Conservation (phyloP, 2,888 invertebrate species). For the Caenorhabditis sp. region DNA sequence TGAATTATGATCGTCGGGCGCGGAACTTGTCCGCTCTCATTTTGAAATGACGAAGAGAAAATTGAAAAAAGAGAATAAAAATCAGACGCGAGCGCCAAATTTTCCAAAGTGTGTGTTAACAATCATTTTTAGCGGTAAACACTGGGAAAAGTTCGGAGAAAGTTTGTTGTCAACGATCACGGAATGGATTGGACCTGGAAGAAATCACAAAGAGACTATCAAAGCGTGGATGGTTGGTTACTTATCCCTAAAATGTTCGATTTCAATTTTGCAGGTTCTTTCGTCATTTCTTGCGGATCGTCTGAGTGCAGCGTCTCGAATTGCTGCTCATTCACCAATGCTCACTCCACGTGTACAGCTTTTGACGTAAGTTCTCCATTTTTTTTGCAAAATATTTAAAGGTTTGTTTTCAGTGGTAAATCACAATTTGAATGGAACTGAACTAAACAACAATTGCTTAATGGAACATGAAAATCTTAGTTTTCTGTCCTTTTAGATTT, state of each 20-base stretch:
- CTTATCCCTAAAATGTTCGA: slow-evolving; percentile 1
- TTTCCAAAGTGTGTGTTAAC: neutral
- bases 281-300: slow-evolving; percentile 63
- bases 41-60: too few relatives aligned
- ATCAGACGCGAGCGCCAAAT: too few relatives aligned
- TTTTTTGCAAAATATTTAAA: neutral
- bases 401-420: slow-evolving; percentile 18
- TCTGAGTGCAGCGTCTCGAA: slow-evolving; percentile 46
- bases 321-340: slow-evolving; percentile 43
- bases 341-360: slow-evolving; percentile 61
- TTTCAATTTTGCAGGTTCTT: slow-evolving; percentile 30
- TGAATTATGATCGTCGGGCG: too few relatives aligned
- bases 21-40: too few relatives aligned
- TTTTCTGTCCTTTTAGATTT: neutral
- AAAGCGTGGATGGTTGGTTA: slow-evolving; percentile 56
- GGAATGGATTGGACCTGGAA: slow-evolving; percentile 61
- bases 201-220: slow-evolving; percentile 60
- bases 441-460: neutral
- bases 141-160: slow-evolving; percentile 66
- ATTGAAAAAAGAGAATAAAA: too few relatives aligned
- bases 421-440: slow-evolving; percentile 19
- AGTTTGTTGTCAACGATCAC: slow-evolving; percentile 47
- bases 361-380: slow-evolving; percentile 36
- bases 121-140: slow-evolving; percentile 50
- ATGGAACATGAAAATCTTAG: neutral